Percentiles rank a stretch among this genome's conserved stretches.
Conservation (phyloP, 2,888 invertebrate species). For the Acleris laterana region DNA sequence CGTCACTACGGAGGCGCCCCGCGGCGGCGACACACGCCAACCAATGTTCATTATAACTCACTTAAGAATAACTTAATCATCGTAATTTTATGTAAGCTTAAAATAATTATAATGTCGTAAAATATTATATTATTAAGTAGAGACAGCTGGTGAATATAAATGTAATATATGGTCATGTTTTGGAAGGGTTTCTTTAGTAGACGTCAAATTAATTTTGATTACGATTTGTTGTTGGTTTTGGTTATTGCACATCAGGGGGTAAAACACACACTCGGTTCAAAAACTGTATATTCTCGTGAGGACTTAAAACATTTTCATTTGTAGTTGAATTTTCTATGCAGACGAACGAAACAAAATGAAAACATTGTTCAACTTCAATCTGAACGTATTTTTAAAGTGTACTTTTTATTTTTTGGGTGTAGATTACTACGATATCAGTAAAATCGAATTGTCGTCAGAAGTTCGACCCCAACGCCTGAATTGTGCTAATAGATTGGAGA, state of each 20-base stretch:
- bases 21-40: conserved; percentile 53
- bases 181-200: conserved; percentile 13
- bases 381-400: not conserved
- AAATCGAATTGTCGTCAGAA: no score
- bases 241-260: conserved; percentile 22
- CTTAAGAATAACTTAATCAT: conserved; percentile 47
- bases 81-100: conserved; percentile 33
- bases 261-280: not conserved
- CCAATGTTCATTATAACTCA: conserved; percentile 44
- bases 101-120: conserved; percentile 36
- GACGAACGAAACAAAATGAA: no score
- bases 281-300: not conserved
- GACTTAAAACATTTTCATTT: not conserved
- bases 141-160: conserved; percentile 30
- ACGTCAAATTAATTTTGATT: conserved; percentile 27
- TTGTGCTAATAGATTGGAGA: no score
- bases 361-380: not conserved
- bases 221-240: conserved; percentile 24
- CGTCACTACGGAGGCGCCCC: conserved; percentile 57
- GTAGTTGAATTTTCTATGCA: no score
- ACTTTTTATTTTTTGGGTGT: not conserved
- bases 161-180: conserved; percentile 26
- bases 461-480: no score
- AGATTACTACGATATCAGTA: no score
- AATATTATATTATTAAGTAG: conserved; percentile 28